Evolutionary conservation across 2,113 vertebrate genomes (phyloP).

Genomic region (Gobius niger): DNA sequence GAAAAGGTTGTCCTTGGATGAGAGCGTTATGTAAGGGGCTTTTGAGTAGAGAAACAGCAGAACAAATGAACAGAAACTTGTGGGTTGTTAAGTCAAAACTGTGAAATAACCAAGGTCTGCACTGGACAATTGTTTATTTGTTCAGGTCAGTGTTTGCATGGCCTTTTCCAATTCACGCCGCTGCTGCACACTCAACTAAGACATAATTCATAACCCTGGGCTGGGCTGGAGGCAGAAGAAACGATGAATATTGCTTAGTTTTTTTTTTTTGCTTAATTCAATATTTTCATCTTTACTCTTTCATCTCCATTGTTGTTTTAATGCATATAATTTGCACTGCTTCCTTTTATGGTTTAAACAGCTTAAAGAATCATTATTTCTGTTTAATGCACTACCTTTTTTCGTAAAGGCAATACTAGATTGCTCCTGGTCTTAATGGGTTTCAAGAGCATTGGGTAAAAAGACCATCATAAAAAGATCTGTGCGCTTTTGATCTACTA

Average conservation of each 20-base stretch:
- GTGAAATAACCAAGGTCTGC: slow-evolving; percentile 40
- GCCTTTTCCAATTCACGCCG: slow-evolving; percentile 24
- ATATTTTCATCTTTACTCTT: slow-evolving; percentile 21
- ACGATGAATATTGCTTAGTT: slow-evolving; percentile 23
- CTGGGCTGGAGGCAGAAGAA: slow-evolving; percentile 33
- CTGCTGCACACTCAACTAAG: slow-evolving; percentile 36
- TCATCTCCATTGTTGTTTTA: not conserved
- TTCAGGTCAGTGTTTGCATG: slow-evolving; percentile 37
- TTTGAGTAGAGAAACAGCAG: not conserved
- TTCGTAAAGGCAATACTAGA: not conserved
- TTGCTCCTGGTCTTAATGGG: not conserved
- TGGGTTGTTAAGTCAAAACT: slow-evolving; percentile 30
- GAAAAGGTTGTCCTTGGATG: slow-evolving; percentile 29
- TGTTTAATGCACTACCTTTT: not conserved
- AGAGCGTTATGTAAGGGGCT: slow-evolving; percentile 3
- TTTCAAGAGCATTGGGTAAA: slow-evolving; percentile 4
- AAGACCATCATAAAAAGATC: not conserved
- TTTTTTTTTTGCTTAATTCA: slow-evolving; percentile 26
- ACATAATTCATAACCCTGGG: slow-evolving; percentile 28
- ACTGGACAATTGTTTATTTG: slow-evolving; percentile 43
- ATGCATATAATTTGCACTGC: slow-evolving; percentile 16
- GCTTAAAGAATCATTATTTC: not conserved
- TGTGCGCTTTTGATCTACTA: slow-evolving; percentile 4
- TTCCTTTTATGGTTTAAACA: slow-evolving; percentile 15
- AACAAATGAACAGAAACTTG: slow-evolving; percentile 4